A percentile compares a stretch with the other conserved stretches of the same genome.
These are phyloP conservation scores for Dysdera silvatica DNA, from an alignment of 1,140 invertebrate species.

Conservation along the genomic window DNA sequence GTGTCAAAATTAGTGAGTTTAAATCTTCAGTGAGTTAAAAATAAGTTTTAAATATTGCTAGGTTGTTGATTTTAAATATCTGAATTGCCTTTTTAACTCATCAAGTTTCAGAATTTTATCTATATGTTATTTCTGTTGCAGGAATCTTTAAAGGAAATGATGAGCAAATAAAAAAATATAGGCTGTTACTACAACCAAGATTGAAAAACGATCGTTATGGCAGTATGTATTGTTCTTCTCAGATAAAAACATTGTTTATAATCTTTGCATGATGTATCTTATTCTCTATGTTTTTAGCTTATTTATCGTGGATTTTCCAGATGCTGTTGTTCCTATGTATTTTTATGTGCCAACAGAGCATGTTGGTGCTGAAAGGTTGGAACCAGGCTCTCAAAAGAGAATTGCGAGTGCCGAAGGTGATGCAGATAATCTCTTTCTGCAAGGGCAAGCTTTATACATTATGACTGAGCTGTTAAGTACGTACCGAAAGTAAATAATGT, in stretches of 20 bases:
- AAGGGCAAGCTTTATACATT: constrained; percentile 92
- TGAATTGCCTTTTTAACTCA: too few relatives aligned
- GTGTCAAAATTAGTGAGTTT: too few relatives aligned
- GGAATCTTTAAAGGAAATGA: constrained; percentile 57
- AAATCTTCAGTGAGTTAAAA: too few relatives aligned
- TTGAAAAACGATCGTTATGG: constrained; percentile 68
- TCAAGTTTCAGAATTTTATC: neutral
- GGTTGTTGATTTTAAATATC: too few relatives aligned
- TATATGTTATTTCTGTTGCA: constrained; percentile 28
- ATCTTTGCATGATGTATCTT: too few relatives aligned
- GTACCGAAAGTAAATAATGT: too few relatives aligned
- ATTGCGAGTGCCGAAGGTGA: constrained; percentile 56
- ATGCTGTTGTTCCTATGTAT: constrained; percentile 78
- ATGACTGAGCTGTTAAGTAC: constrained; percentile 77
- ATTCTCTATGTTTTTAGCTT: constrained; percentile 9
- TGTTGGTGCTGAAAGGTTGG: constrained; percentile 62
- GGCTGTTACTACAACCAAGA: constrained; percentile 67
- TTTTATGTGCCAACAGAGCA: constrained; percentile 79
- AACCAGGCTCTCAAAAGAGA: constrained; percentile 61
- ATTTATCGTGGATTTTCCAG: constrained; percentile 42
- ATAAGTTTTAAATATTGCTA: too few relatives aligned
- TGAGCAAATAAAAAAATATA: constrained; percentile 87
- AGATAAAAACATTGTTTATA: neutral
- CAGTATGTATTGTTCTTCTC: constrained; percentile 48
- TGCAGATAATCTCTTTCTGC: constrained; percentile 53